Conservation (phyloP, 1,140 invertebrate species). For the Phthorimaea operculella region DNA sequence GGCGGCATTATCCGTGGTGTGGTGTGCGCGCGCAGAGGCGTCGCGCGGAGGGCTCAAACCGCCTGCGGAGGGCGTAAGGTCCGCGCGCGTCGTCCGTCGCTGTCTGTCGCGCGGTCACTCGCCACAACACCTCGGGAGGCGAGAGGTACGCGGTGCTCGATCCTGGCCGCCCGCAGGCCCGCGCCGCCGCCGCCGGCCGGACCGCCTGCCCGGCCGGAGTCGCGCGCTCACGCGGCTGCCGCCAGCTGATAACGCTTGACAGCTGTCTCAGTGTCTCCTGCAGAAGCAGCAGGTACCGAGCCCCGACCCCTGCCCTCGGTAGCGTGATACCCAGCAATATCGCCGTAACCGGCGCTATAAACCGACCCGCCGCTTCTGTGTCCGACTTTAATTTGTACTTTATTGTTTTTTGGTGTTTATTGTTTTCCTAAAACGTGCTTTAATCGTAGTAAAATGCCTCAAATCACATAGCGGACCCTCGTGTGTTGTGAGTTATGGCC, state of each 20-base stretch:
- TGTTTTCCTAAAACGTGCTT: conserved; percentile 54
- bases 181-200: conserved; percentile 23
- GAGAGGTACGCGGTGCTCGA: conserved; percentile 37
- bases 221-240: conserved; percentile 19
- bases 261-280: not conserved
- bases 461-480: conserved; percentile 21
- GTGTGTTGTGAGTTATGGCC: conserved; percentile 19
- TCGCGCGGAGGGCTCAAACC: conserved; percentile 60
- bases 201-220: conserved; percentile 27
- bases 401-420: conserved; percentile 60
- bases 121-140: conserved; percentile 45
- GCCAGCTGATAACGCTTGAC: not conserved
- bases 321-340: conserved; percentile 51
- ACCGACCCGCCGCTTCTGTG: conserved; percentile 35
- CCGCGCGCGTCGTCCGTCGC: conserved; percentile 41
- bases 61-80: conserved; percentile 54
- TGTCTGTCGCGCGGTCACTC: conserved; percentile 40
- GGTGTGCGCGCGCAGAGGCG: conserved; percentile 56
- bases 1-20: conserved; percentile 50
- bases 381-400: conserved; percentile 55
- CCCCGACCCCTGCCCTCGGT: conserved; percentile 17
- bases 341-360: conserved; percentile 31
- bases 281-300: conserved; percentile 1
- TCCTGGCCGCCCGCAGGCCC: conserved; percentile 36
- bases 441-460: conserved; percentile 23